phyloP scores from a whole-genome alignment of 2,113 vertebrate species.

The Connochaetes taurinus region DNA sequence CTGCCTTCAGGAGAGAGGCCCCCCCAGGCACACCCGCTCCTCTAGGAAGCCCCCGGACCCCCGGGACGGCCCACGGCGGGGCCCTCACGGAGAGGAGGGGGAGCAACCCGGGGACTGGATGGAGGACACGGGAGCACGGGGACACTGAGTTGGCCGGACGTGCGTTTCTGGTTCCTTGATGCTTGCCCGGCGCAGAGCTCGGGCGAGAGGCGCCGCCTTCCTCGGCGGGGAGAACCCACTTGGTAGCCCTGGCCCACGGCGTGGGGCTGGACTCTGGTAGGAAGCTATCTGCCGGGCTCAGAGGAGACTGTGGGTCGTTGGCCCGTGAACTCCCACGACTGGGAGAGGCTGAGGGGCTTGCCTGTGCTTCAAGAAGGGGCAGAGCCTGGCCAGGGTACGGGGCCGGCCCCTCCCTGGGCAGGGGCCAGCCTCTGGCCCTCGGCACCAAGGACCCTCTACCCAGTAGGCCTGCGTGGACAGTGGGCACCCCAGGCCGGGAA shows the following conservation, averaged over 20 bases:
- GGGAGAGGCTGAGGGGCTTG: not conserved
- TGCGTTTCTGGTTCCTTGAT: not conserved
- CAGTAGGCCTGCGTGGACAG: not conserved
- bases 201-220: not conserved
- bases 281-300: not conserved
- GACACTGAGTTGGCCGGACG: not conserved
- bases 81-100: not conserved
- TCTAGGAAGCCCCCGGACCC: accelerated
- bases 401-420: too few relatives aligned
- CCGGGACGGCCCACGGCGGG: accelerated
- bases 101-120: not conserved
- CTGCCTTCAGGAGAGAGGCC: not conserved
- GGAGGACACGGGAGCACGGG: accelerated
- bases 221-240: not conserved
- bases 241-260: not conserved
- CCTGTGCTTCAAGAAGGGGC: not conserved
- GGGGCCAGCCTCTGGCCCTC: too few relatives aligned
- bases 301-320: not conserved
- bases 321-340: accelerated
- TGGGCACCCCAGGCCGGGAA: not conserved
- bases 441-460: not conserved
- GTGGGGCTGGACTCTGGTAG: not conserved
- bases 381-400: not conserved
- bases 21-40: accelerated
- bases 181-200: not conserved